Conservation (phyloP, 1,140 invertebrate genomes). For the Temnothorax longispinosus region DNA sequence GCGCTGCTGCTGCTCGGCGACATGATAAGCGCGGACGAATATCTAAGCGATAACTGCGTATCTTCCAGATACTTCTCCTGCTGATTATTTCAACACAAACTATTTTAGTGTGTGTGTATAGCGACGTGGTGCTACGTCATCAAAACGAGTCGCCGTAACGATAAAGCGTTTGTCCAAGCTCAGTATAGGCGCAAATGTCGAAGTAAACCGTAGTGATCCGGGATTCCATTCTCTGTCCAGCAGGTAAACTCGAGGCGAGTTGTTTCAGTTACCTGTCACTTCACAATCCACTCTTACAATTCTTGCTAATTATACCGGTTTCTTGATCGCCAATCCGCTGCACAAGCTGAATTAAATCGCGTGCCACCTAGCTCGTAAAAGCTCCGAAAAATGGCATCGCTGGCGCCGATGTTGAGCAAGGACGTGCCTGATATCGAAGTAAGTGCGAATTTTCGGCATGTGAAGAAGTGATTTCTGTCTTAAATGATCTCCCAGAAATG, state of each 20-base stretch:
- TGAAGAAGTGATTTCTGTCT: neutral
- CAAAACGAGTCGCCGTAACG: neutral
- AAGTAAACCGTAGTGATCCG: neutral
- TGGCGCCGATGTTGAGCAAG: conserved; percentile 85
- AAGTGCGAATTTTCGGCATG: conserved; percentile 72
- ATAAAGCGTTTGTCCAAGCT: neutral
- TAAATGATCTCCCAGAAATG: neutral
- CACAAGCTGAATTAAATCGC: neutral
- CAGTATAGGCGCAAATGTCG: neutral
- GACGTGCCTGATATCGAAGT: conserved; percentile 91
- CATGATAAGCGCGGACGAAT: neutral
- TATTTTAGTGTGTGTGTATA: neutral
- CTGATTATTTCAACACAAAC: neutral
- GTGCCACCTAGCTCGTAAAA: neutral
- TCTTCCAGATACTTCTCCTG: neutral
- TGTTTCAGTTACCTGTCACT: conserved; percentile 70
- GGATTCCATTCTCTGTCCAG: neutral
- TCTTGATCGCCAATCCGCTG: neutral
- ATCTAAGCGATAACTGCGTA: neutral
- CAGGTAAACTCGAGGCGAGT: conserved; percentile 68
- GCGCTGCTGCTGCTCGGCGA: neutral
- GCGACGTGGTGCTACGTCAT: neutral
- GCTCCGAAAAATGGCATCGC: conserved; percentile 61
- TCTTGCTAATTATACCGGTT: conserved; percentile 19
- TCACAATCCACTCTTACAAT: neutral